Evolutionary conservation across 2,888 invertebrate species (phyloP).

Genomic region (Drosophila sordidapex): DNA sequence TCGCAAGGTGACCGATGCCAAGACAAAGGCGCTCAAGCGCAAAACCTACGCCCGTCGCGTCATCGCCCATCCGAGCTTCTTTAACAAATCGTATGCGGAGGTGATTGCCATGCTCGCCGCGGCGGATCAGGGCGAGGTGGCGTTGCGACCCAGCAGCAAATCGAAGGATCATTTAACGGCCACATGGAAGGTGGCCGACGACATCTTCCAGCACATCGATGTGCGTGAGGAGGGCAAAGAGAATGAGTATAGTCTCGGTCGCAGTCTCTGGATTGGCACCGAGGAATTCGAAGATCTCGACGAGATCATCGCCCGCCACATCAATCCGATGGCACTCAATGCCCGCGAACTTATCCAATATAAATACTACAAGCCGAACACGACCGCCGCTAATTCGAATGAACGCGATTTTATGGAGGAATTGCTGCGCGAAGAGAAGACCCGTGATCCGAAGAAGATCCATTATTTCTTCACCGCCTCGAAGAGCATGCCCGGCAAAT

Average conservation of each 20-base stretch:
- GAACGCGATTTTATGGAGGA: slow-evolving; percentile 89
- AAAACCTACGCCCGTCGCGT: slow-evolving; percentile 94
- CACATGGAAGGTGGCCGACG: slow-evolving; percentile 99
- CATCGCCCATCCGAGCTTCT: slow-evolving; percentile 98
- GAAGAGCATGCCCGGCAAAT: slow-evolving; percentile 95
- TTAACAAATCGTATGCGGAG: slow-evolving; percentile 97
- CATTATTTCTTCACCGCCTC: slow-evolving; percentile 94
- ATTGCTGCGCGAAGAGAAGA: slow-evolving; percentile 93
- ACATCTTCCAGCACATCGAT: slow-evolving; percentile 98
- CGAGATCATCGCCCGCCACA: slow-evolving; percentile 98
- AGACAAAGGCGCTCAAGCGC: slow-evolving; percentile 82
- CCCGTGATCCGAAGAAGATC: slow-evolving; percentile 93
- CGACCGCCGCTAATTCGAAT: slow-evolving; percentile 92
- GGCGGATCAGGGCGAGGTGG: slow-evolving; percentile 98
- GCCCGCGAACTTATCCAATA: slow-evolving; percentile 96
- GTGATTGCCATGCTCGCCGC: slow-evolving; percentile 95
- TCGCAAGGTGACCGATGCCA: slow-evolving; percentile 91
- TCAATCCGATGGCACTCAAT: slow-evolving; percentile 98
- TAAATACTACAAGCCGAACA: slow-evolving; percentile 92
- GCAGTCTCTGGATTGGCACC: slow-evolving; percentile 93
- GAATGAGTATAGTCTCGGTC: slow-evolving; percentile 97
- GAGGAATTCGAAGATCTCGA: slow-evolving; percentile 99
- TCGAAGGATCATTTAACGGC: slow-evolving; percentile 98
- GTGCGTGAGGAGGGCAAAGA: slow-evolving; percentile 98
- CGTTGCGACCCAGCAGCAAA: slow-evolving; percentile 98